Conservation (phyloP, 30 jellyfish, hydroid and myxozoan species). For the Morbakka virulenta region DNA sequence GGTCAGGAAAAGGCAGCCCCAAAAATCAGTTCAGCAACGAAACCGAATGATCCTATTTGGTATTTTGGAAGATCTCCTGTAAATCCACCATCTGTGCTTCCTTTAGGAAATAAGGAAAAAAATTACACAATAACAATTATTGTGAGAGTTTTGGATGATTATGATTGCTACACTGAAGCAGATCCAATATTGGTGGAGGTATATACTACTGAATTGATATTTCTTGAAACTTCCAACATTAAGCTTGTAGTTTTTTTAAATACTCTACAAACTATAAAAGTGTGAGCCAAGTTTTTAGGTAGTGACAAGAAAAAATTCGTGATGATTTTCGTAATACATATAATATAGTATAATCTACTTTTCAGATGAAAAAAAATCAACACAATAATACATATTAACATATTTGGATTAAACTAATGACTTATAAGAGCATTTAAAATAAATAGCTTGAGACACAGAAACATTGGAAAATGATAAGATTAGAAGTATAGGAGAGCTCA, state of each 20-base stretch:
- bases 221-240: too few species aligned
- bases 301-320: neutral
- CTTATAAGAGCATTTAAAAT: too few species aligned
- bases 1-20: neutral
- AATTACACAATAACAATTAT: slow-evolving; percentile 39
- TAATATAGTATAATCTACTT: too few species aligned
- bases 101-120: slow-evolving; percentile 54
- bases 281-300: neutral
- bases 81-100: slow-evolving; percentile 39
- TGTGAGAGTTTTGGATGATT: slow-evolving; percentile 49
- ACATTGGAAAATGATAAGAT: too few species aligned
- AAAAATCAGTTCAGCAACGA: slow-evolving; percentile 12
- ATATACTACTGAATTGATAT: neutral
- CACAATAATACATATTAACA: too few species aligned
- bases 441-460: too few species aligned
- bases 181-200: slow-evolving; percentile 37
- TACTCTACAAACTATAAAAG: too few species aligned
- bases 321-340: too few species aligned
- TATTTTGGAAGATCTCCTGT: slow-evolving; percentile 57
- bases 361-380: slow-evolving; percentile 13
- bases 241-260: too few species aligned
- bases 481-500: too few species aligned
- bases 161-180: slow-evolving; percentile 39
- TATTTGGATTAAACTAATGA: too few species aligned
- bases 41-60: slow-evolving; percentile 48